Evolutionary conservation across 2,888 invertebrate species (phyloP).

Genomic region (Nomada fabriciana): DNA sequence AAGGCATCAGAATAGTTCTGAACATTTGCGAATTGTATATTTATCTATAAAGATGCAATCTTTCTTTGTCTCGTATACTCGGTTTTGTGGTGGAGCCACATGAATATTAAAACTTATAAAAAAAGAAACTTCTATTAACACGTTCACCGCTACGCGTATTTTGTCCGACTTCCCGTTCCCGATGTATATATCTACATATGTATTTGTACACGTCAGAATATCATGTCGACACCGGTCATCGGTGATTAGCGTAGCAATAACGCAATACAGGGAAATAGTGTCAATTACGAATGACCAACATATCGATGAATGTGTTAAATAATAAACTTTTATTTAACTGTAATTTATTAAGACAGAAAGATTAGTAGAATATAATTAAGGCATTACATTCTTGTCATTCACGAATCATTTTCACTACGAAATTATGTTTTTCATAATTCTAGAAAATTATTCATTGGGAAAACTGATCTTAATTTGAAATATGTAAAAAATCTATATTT

Average conservation of each 20-base stretch:
- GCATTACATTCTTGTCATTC: slow-evolving; percentile 35
- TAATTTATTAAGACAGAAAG: slow-evolving; percentile 18
- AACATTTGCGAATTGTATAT: slow-evolving; percentile 39
- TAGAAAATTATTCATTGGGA: slow-evolving; percentile 1
- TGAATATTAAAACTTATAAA: slow-evolving; percentile 5
- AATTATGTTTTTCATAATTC: slow-evolving; percentile 13
- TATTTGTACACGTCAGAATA: too few relatives aligned
- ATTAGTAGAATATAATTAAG: slow-evolving; percentile 7
- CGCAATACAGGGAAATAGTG: too few relatives aligned
- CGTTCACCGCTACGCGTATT: too few relatives aligned
- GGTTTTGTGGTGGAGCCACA: slow-evolving; percentile 12
- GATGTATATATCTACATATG: too few relatives aligned
- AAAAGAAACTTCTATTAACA: too few relatives aligned
- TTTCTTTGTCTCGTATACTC: slow-evolving; percentile 15
- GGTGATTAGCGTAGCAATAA: too few relatives aligned
- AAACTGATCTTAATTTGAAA: slow-evolving; percentile 16
- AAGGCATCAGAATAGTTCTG: slow-evolving; percentile 27
- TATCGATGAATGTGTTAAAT: slow-evolving; percentile 9
- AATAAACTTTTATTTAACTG: slow-evolving; percentile 3
- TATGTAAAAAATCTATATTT: slow-evolving; percentile 31
- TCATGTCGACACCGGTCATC: too few relatives aligned
- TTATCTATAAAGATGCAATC: slow-evolving; percentile 22
- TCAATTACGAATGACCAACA: too few relatives aligned
- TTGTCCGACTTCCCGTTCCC: too few relatives aligned
- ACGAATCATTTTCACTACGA: too few relatives aligned